A percentile compares a stretch with the other conserved stretches of the same genome.
Evolutionary conservation across 2,888 invertebrate genomes (phyloP).

Genomic region (Argynnis bischoffii): DNA sequence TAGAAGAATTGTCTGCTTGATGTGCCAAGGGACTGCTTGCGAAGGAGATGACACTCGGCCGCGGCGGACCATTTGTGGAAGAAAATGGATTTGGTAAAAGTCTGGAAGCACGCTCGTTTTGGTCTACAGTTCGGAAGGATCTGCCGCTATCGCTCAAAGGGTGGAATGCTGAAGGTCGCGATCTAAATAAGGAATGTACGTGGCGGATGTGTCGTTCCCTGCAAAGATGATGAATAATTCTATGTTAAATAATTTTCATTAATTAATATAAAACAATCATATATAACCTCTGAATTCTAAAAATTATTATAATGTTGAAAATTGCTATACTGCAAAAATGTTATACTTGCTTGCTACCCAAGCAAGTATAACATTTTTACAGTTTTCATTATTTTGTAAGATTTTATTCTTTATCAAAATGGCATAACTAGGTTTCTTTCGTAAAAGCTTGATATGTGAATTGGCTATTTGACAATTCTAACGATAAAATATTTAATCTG

Average conservation of each 20-base stretch:
- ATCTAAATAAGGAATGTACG: conserved; percentile 63
- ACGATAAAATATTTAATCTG: no score
- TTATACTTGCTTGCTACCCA: no score
- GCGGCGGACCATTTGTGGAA: conserved; percentile 51
- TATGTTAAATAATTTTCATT: background rate
- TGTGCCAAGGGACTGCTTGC: conserved; percentile 42
- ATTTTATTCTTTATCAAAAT: no score
- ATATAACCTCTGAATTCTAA: no score
- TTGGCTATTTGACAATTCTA: no score
- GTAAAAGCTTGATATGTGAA: no score
- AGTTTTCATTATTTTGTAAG: no score
- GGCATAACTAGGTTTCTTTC: no score
- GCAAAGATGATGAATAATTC: conserved; percentile 36
- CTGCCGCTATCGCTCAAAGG: conserved; percentile 60
- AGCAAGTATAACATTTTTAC: no score
- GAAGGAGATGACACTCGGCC: conserved; percentile 50
- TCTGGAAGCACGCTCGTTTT: conserved; percentile 59
- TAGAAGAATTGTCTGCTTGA: conserved; percentile 47
- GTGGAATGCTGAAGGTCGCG: conserved; percentile 71
- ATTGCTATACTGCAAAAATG: no score
- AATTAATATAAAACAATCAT: background rate
- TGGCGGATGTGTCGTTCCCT: conserved; percentile 56
- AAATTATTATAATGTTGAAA: no score
- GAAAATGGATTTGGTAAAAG: conserved; percentile 73
- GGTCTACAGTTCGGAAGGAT: conserved; percentile 58